Evolutionary conservation across 2,888 invertebrate genomes (phyloP).

Genomic region (Tyria jacobaeae): DNA sequence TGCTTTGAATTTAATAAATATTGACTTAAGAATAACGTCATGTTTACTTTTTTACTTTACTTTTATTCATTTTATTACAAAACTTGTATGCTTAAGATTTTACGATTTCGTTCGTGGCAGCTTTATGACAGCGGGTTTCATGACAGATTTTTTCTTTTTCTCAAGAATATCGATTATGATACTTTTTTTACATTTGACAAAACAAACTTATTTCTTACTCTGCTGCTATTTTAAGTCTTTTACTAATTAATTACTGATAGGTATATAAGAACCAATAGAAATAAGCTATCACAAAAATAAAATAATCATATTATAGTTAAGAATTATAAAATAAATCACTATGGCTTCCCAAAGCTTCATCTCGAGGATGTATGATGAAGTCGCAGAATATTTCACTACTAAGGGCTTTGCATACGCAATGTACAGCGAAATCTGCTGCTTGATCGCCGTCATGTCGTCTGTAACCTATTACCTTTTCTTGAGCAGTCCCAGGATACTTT

Average conservation of each 20-base stretch:
- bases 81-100: slow-evolving; percentile 1
- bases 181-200: slow-evolving; percentile 1
- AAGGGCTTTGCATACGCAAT: too few relatives aligned
- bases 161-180: not conserved
- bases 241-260: too few relatives aligned
- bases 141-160: slow-evolving; percentile 8
- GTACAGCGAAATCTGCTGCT: too few relatives aligned
- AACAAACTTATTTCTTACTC: slow-evolving; percentile 3
- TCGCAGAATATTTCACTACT: too few relatives aligned
- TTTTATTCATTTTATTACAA: slow-evolving; percentile 3
- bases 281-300: not conserved
- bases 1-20: not conserved
- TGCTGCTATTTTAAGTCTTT: not conserved
- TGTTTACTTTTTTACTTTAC: slow-evolving; percentile 1
- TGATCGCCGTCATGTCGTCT: too few relatives aligned
- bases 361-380: too few relatives aligned
- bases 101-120: not conserved
- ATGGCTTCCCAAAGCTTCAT: too few relatives aligned
- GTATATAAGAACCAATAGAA: not conserved
- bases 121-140: not conserved
- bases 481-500: too few relatives aligned
- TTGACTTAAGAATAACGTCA: not conserved
- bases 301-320: too few relatives aligned
- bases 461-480: too few relatives aligned
- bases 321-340: too few relatives aligned